Evolutionary conservation across 1,140 invertebrate genomes (phyloP), one percentile per base, ranked within the genome.

Genomic region (Epicauta chinensis): DNA sequence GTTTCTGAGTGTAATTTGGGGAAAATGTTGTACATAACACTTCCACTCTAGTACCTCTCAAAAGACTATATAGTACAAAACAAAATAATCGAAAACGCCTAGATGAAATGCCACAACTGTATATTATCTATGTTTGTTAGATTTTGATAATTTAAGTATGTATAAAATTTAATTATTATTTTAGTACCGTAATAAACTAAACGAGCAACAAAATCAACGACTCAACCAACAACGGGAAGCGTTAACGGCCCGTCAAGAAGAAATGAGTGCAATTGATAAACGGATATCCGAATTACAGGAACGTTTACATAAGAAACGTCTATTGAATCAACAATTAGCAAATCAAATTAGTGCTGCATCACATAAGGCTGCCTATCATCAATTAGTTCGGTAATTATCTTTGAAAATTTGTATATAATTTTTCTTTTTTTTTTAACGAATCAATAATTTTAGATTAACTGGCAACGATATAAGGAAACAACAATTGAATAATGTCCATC

Each of bases 131-230:
- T n/a, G n/a, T n/a, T n/a, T n/a, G n/a, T n/a, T n/a, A n/a, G n/a
- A n/a, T n/a, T n/a, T n/a, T n/a, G n/a, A n/a, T n/a, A n/a, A n/a
- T n/a, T n/a, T n/a, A n/a, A n/a, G n/a, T n/a, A n/a, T n/a, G n/a
- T n/a, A n/a, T n/a, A n/a, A n/a, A n/a, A n/a, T n/a, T n/a, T n/a
- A n/a, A n/a, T n/a, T n/a, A n/a, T 11, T 44, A 49, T 74, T 77
- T 35, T 74, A 97, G 92, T 94, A 94, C 70, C 89, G 93, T 15
- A 96, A 96, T 73, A 95, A 96, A 70, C 74, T 97, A 68, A 94
- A 93, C 70, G 89, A 96, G 67, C 91, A 97, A 66, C 93, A 97
- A 71, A 93, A 89, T 68, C 85, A 84, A 31, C 79, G 91, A 51
- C 76, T 97, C 45, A 83, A 85, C 42, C 83, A 89, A 57, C 92